phyloP scores from a whole-genome alignment of 1,140 invertebrate genomes.

The Zophobas atratus region DNA sequence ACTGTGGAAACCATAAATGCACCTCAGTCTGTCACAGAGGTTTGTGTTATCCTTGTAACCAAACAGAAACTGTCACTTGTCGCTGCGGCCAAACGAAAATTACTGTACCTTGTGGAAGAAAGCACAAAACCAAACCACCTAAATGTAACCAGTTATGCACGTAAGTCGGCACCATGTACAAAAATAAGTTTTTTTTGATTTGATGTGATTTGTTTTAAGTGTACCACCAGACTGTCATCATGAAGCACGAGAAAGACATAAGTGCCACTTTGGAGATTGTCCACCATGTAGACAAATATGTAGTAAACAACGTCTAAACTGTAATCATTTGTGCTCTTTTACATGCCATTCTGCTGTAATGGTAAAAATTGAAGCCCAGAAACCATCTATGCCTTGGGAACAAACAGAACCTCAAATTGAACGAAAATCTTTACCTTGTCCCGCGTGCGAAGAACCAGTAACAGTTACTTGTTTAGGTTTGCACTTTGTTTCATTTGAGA shows the following conservation, averaged over 20 bases:
- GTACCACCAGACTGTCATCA: slow-evolving; percentile 86
- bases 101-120: slow-evolving; percentile 88
- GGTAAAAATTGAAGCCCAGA: slow-evolving; percentile 75
- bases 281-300: slow-evolving; percentile 87
- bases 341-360: slow-evolving; percentile 87
- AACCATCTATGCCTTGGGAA: slow-evolving; percentile 85
- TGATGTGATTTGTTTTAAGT: slow-evolving; percentile 67
- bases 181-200: slow-evolving; percentile 21
- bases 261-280: slow-evolving; percentile 91
- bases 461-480: slow-evolving; percentile 77
- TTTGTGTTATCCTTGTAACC: slow-evolving; percentile 91
- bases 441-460: slow-evolving; percentile 80
- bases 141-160: slow-evolving; percentile 82
- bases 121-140: slow-evolving; percentile 83
- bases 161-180: slow-evolving; percentile 65
- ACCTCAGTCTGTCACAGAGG: slow-evolving; percentile 88
- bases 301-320: slow-evolving; percentile 73
- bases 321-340: slow-evolving; percentile 83
- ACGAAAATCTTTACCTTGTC: slow-evolving; percentile 79
- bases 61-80: slow-evolving; percentile 85
- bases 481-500: not conserved
- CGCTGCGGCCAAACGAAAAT: slow-evolving; percentile 86
- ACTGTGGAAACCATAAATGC: slow-evolving; percentile 93
- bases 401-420: slow-evolving; percentile 71
- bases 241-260: slow-evolving; percentile 78